Evolutionary conservation across 2,113 vertebrate genomes (phyloP), one percentile per base, ranked within the genome.

Genomic region (Toxostoma redivivum): DNA sequence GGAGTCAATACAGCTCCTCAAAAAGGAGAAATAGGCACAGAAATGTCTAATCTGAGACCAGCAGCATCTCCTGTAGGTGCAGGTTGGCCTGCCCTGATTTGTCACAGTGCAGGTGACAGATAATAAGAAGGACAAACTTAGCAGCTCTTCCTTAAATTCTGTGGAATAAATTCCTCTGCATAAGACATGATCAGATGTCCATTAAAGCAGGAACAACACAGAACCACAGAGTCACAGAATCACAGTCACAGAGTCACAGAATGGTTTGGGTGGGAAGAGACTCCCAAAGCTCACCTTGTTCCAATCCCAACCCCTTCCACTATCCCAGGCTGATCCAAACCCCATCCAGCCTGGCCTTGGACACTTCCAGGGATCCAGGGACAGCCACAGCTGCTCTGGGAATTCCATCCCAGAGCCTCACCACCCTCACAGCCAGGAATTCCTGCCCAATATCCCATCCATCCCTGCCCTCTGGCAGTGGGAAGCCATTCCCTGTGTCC

Each of bases 371-470:
- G 45, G 62, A 53, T 61, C 64, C 53, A 69, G 45, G 54, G 6
- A 2, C 45, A 53, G 23, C 23, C 54, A 86, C 54, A 69, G 38
- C 28, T 61, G 15, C 73, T 69, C 84, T 61, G 33, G 22, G 3
- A 0, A 86, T 0, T 11, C 38, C 38, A 0, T 18, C 5, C 45
- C 53, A 77, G 62, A 11, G 27, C 9, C 31, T 51, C 7, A 0
- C 6, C 33, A 44, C 9, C 45, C 18, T 45, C 38, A 6, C 33
- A 61, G 3, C 0, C 0, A 51, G 1, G 0, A 69, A 61, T 53
- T 61, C 22, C 18, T 61, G 20, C 45, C 45, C 54, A 61, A 9
- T 13, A 28, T n/a, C 64, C 84, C 64, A 61, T 20, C 38, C 0
- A 5, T 1, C 33, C 17, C 72, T 45, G 18, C 10, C 54, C 62